phyloP scores from a whole-genome alignment of 2,888 invertebrate species.

The Latheticus oryzae region DNA sequence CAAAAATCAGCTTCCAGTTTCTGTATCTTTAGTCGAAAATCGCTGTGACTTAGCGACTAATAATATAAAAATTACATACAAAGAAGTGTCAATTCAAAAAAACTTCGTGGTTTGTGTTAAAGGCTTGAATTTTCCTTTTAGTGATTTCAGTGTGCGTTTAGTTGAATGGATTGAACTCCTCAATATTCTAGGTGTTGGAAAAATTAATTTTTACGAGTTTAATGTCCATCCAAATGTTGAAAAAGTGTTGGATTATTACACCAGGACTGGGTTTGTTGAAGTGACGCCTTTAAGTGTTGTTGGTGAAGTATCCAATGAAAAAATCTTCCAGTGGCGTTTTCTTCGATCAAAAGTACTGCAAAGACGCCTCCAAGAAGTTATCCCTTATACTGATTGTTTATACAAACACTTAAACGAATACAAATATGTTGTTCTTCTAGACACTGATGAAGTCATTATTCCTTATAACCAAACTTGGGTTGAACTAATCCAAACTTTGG shows the following conservation, averaged over 20 bases:
- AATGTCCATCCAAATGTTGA: slow-evolving; percentile 87
- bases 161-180: slow-evolving; percentile 93
- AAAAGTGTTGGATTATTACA: slow-evolving; percentile 71
- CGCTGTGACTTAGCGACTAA: slow-evolving; percentile 84
- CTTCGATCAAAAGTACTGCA: slow-evolving; percentile 86
- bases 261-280: slow-evolving; percentile 65
- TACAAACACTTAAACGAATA: slow-evolving; percentile 88
- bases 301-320: slow-evolving; percentile 86
- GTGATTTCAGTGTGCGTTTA: slow-evolving; percentile 84
- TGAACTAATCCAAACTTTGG: slow-evolving; percentile 72
- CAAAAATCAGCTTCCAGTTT: slow-evolving; percentile 68
- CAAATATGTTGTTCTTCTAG: slow-evolving; percentile 84
- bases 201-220: slow-evolving; percentile 87
- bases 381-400: slow-evolving; percentile 93
- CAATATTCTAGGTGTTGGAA: slow-evolving; percentile 78
- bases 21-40: slow-evolving; percentile 83
- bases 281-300: slow-evolving; percentile 71
- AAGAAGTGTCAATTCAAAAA: slow-evolving; percentile 74
- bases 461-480: slow-evolving; percentile 69
- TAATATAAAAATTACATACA: slow-evolving; percentile 81
- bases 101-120: slow-evolving; percentile 91
- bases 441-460: slow-evolving; percentile 60
- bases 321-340: slow-evolving; percentile 84
- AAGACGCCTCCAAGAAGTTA: slow-evolving; percentile 90
- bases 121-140: slow-evolving; percentile 85